phyloP scores from a whole-genome alignment of 2,113 vertebrate species.

The Pithys albifrons region DNA sequence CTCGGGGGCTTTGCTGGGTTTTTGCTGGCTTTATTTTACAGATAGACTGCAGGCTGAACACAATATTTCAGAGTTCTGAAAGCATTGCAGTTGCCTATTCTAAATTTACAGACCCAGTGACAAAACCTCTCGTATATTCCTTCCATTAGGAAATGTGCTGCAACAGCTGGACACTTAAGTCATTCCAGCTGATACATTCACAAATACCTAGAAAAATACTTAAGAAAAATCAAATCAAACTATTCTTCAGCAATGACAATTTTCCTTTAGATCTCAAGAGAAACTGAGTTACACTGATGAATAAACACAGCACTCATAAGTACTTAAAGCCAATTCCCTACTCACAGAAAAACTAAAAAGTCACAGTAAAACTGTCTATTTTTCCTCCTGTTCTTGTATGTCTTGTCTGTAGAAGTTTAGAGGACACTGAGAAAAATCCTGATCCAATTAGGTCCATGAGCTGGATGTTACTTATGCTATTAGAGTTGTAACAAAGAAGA shows the following conservation, averaged over 20 bases:
- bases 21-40: background rate
- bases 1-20: rapidly evolving
- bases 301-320: background rate
- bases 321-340: background rate
- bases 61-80: background rate
- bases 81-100: background rate
- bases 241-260: background rate
- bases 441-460: background rate
- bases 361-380: background rate
- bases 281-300: background rate
- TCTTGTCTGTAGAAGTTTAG: background rate
- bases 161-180: background rate
- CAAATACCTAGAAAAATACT: background rate
- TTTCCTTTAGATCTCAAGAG: background rate
- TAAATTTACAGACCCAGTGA: background rate
- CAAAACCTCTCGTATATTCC: background rate
- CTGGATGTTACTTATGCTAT: background rate
- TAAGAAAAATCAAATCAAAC: background rate
- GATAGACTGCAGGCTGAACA: background rate
- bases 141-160: background rate
- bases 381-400: background rate
- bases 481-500: background rate
- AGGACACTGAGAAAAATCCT: background rate
- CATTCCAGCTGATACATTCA: background rate
- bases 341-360: background rate